These are phyloP conservation scores for Mugil cephalus DNA, from an alignment of 2,113 vertebrate genomes.

Conservation along the genomic window DNA sequence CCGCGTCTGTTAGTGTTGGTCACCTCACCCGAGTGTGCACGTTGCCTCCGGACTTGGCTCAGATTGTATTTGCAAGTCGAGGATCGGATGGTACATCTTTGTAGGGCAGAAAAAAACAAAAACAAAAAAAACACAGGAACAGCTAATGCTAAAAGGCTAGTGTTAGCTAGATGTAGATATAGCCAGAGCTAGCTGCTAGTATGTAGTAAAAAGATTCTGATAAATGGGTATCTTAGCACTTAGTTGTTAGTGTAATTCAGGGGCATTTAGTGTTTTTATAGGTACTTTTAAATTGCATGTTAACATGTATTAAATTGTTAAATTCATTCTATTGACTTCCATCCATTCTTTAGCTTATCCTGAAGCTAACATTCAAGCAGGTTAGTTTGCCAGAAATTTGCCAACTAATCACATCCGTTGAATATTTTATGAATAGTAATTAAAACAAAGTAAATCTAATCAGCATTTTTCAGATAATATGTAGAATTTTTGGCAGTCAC, in stretches of 20 bases:
- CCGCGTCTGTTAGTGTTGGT: slow-evolving; percentile 41
- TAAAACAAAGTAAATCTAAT: no score
- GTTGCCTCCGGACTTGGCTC: slow-evolving; percentile 1
- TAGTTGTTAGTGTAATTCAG: no score
- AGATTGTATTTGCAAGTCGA: slow-evolving; percentile 22
- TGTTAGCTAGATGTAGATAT: not conserved
- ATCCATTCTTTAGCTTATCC: not conserved
- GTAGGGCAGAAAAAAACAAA: not conserved
- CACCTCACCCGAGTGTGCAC: slow-evolving; percentile 28
- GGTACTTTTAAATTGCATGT: not conserved
- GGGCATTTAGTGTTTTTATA: no score
- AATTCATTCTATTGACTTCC: not conserved
- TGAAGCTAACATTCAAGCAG: no score
- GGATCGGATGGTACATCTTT: not conserved
- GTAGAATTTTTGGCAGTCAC: no score
- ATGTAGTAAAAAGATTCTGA: no score
- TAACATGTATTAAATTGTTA: not conserved
- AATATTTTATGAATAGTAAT: no score
- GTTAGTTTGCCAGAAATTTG: no score
- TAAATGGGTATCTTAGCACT: no score
- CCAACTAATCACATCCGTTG: no score
- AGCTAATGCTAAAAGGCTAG: not conserved
- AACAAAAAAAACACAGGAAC: not conserved
- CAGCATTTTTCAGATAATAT: no score
- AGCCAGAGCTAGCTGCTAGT: not conserved